phyloP scores from a whole-genome alignment of 2,888 invertebrate genomes.

The Torymus tubicola region DNA sequence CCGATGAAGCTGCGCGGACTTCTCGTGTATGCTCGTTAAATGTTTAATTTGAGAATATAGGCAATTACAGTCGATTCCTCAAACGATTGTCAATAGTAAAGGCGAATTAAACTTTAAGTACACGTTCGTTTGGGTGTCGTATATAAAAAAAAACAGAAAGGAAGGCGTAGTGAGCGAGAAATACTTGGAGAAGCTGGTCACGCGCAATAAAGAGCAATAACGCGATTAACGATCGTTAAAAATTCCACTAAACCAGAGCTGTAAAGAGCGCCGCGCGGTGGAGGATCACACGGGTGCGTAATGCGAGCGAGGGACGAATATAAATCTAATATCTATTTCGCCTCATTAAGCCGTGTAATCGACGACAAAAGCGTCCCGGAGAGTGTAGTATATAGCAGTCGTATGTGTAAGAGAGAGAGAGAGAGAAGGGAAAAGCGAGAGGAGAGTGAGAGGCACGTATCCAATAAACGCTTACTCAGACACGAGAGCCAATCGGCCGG shows the following conservation, averaged over 20 bases:
- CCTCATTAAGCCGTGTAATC: constrained; percentile 42
- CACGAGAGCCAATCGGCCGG: constrained; percentile 41
- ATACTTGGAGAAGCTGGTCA: too few relatives aligned
- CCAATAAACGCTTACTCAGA: constrained; percentile 49
- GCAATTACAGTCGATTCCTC: too few relatives aligned
- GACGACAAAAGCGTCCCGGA: constrained; percentile 19
- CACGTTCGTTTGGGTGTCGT: too few relatives aligned
- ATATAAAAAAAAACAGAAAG: too few relatives aligned
- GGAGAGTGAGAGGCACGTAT: constrained; percentile 12
- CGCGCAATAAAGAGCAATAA: too few relatives aligned
- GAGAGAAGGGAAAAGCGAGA: constrained; percentile 20
- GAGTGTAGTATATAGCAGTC: constrained; percentile 7
- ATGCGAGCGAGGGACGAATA: not conserved
- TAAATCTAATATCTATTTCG: constrained; percentile 42
- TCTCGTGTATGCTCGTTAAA: too few relatives aligned
- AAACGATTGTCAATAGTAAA: too few relatives aligned
- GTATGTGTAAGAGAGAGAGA: constrained; percentile 28
- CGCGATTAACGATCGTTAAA: constrained; percentile 16
- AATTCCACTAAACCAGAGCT: constrained; percentile 5
- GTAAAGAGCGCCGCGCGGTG: not conserved
- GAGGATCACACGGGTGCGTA: not conserved
- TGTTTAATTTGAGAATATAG: too few relatives aligned
- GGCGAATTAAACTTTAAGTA: too few relatives aligned
- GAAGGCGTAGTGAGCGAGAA: too few relatives aligned
- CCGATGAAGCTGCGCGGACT: too few relatives aligned